Evolutionary conservation across 2,797 vertebrate genomes (phyloP).

Genomic region (Phoeniculus purpureus): DNA sequence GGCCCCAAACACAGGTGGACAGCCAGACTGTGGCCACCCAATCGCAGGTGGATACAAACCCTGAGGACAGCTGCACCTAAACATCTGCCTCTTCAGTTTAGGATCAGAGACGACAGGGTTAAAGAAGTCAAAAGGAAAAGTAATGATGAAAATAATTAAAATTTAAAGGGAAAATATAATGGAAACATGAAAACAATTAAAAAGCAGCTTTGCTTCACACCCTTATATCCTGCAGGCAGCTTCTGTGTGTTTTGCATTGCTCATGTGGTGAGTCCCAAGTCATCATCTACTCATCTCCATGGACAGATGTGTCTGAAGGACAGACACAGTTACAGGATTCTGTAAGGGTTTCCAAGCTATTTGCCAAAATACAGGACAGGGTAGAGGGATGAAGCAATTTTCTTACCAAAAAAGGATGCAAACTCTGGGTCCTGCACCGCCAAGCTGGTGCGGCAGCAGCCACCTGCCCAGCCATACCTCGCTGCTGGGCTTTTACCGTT

Average conservation of each 20-base stretch:
- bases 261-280: neutral
- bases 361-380: neutral
- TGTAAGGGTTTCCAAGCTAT: neutral
- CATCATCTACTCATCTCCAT: neutral
- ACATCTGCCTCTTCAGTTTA: neutral
- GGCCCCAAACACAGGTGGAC: neutral
- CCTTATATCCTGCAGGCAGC: neutral
- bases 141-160: neutral
- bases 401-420: neutral
- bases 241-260: neutral
- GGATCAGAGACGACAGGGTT: neutral
- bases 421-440: neutral
- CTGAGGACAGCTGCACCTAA: too few relatives aligned
- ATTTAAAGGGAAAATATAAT: neutral
- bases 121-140: neutral
- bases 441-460: accelerated
- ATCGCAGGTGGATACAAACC: too few relatives aligned
- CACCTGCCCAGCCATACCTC: neutral
- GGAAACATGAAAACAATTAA: neutral
- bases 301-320: neutral
- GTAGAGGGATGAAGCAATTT: neutral
- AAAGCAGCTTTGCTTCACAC: neutral
- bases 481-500: neutral
- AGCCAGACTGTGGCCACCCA: too few relatives aligned
- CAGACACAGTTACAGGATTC: neutral